These are phyloP conservation scores for Mobula hypostoma DNA, from an alignment of 2,113 vertebrate species.

Conservation along the genomic window DNA sequence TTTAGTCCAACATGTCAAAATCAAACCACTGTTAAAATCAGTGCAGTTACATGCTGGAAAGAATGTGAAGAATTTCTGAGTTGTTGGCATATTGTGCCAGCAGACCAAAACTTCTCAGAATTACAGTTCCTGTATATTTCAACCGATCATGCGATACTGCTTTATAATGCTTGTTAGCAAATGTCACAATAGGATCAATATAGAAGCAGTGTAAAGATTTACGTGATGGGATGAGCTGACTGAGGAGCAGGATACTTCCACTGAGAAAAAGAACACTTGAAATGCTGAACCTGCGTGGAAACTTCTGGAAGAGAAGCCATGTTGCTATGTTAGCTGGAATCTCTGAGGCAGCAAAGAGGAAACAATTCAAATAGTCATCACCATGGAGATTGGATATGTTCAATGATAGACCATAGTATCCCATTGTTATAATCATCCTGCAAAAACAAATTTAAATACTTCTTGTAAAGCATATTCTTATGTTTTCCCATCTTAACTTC, in stretches of 20 bases:
- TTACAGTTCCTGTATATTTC: neutral
- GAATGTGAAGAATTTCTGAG: neutral
- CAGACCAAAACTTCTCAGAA: neutral
- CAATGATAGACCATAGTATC: constrained; percentile 81
- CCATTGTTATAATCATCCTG: constrained; percentile 74
- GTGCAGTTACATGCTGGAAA: neutral
- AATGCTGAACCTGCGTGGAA: constrained; percentile 68
- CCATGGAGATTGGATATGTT: constrained; percentile 82
- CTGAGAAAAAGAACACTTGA: constrained; percentile 63
- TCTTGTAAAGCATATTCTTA: neutral
- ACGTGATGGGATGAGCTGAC: constrained; percentile 77
- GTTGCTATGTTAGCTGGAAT: constrained; percentile 73
- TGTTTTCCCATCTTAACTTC: neutral
- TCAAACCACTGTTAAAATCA: neutral
- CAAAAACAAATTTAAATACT: constrained; percentile 40
- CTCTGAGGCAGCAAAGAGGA: constrained; percentile 74
- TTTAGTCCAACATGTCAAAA: neutral
- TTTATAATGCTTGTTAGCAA: neutral
- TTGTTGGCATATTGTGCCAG: neutral
- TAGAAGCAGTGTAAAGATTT: constrained; percentile 43
- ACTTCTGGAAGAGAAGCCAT: constrained; percentile 69
- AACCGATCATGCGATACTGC: neutral
- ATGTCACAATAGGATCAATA: too few relatives aligned
- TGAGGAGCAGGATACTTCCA: constrained; percentile 71
- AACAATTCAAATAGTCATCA: constrained; percentile 72